Evolutionary conservation across 1,140 invertebrate species (phyloP).

Genomic region (Arion vulgaris): DNA sequence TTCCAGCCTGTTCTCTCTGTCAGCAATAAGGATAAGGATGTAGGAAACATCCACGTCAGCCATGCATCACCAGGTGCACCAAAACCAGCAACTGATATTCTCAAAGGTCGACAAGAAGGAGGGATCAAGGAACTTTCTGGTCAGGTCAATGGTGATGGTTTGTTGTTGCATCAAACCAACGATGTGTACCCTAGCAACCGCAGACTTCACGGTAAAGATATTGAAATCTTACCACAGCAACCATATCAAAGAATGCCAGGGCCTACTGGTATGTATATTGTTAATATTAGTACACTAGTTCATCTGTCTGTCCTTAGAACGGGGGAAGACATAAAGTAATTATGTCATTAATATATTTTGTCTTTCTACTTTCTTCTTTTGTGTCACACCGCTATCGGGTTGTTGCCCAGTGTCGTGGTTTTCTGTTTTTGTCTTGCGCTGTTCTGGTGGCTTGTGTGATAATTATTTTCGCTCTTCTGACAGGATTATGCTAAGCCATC

Average conservation of each 20-base stretch:
- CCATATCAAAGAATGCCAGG: neutral
- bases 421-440: too few species aligned
- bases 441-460: too few species aligned
- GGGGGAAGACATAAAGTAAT: too few species aligned
- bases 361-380: too few species aligned
- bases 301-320: too few species aligned
- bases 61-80: neutral
- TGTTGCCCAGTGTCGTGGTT: too few species aligned
- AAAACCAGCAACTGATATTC: neutral
- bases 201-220: conserved; percentile 5
- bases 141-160: neutral
- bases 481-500: too few species aligned
- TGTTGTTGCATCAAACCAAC: neutral
- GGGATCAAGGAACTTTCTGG: neutral
- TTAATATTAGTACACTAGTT: neutral
- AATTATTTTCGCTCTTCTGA: too few species aligned
- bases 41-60: neutral
- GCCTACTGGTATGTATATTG: neutral
- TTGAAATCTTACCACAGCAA: neutral
- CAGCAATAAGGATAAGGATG: conserved; percentile 10
- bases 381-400: too few species aligned
- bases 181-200: conserved; percentile 10
- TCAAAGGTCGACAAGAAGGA: neutral
- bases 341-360: too few species aligned
- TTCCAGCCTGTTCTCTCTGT: conserved; percentile 14